phyloP scores from a whole-genome alignment of 2,888 invertebrate genomes.

The Tachina fera region DNA sequence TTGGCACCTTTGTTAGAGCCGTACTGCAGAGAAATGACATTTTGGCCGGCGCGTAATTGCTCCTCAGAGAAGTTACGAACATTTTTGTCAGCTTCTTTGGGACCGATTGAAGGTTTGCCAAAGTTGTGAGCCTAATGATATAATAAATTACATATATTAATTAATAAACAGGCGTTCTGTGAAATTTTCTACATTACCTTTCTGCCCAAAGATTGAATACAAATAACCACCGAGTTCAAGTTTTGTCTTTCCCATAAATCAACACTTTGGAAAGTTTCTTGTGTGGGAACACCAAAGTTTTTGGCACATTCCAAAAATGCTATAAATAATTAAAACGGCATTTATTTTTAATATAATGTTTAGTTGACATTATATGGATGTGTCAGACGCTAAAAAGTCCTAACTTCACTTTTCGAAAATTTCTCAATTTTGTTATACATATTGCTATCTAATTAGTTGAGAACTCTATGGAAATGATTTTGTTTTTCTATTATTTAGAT shows the following conservation, averaged over 20 bases:
- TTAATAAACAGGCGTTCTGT: background rate
- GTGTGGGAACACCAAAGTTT: slow-evolving; percentile 94
- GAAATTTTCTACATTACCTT: slow-evolving; percentile 86
- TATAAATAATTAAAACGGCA: slow-evolving; percentile 66
- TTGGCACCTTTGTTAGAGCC: slow-evolving; percentile 99
- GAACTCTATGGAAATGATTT: no score
- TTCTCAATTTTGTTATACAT: no score
- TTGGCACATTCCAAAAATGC: slow-evolving; percentile 93
- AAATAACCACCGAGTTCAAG: slow-evolving; percentile 97
- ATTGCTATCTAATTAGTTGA: no score
- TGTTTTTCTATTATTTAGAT: no score
- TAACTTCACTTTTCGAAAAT: no score
- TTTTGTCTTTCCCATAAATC: slow-evolving; percentile 99
- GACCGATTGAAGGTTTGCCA: slow-evolving; percentile 95
- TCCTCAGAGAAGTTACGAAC: slow-evolving; percentile 96
- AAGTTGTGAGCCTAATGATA: slow-evolving; percentile 88
- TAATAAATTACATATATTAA: background rate
- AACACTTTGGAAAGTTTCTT: slow-evolving; percentile 98
- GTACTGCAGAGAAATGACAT: slow-evolving; percentile 96
- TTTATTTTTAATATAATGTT: background rate
- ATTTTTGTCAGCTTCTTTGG: slow-evolving; percentile 98
- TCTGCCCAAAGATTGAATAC: slow-evolving; percentile 96
- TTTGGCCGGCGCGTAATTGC: slow-evolving; percentile 95
- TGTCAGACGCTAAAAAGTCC: no score
- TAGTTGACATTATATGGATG: background rate